A percentile compares a stretch with the other conserved stretches of the same genome.
Conservation (phyloP, 2,888 invertebrate genomes). For the Lysandra coridon region DNA sequence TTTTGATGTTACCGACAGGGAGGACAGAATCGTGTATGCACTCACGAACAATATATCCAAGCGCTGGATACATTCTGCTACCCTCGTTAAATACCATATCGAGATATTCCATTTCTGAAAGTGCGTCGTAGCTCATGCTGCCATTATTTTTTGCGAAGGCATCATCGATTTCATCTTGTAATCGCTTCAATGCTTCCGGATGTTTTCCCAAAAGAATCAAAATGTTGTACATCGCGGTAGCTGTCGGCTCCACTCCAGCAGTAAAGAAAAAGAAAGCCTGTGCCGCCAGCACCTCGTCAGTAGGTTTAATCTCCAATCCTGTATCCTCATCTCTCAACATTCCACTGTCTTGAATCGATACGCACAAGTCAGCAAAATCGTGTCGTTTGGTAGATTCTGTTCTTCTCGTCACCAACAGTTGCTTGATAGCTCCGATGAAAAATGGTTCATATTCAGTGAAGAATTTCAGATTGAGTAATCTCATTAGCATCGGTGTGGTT, state of each 20-base stretch:
- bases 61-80: slow-evolving; percentile 54
- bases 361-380: slow-evolving; percentile 29
- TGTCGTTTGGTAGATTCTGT: slow-evolving; percentile 31
- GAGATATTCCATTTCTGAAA: slow-evolving; percentile 54
- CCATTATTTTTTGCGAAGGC: slow-evolving; percentile 46
- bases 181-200: slow-evolving; percentile 44
- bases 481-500: neutral
- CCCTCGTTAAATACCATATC: slow-evolving; percentile 55
- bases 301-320: slow-evolving; percentile 51
- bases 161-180: slow-evolving; percentile 46
- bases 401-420: neutral
- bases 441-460: neutral
- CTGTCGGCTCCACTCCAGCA: slow-evolving; percentile 63
- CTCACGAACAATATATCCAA: slow-evolving; percentile 49
- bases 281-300: slow-evolving; percentile 56
- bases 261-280: slow-evolving; percentile 62
- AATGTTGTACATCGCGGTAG: slow-evolving; percentile 51
- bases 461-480: neutral
- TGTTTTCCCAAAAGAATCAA: slow-evolving; percentile 56
- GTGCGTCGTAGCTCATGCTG: slow-evolving; percentile 50
- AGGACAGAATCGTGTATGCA: slow-evolving; percentile 51
- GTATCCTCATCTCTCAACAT: slow-evolving; percentile 50
- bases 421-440: neutral
- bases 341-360: slow-evolving; percentile 40
- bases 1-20: slow-evolving; percentile 55